phyloP scores from a whole-genome alignment of 2,113 vertebrate genomes.

The Globicephala melas region DNA sequence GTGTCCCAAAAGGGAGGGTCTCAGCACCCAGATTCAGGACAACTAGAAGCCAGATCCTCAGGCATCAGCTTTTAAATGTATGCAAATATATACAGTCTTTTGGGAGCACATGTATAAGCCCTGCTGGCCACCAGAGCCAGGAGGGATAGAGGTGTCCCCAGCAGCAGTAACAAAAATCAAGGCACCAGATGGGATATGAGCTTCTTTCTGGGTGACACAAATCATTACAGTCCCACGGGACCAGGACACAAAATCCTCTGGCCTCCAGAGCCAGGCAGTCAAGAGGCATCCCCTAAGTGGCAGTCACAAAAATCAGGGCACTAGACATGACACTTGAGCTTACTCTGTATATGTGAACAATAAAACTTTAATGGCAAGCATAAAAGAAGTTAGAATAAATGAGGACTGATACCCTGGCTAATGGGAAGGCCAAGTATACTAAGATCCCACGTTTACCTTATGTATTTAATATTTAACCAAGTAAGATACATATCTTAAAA shows the following conservation, averaged over 20 bases:
- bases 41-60: neutral
- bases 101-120: neutral
- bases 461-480: neutral
- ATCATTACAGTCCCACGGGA: neutral
- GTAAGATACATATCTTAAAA: neutral
- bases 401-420: neutral
- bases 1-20: neutral
- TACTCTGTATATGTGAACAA: neutral
- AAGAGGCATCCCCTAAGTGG: neutral
- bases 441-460: neutral
- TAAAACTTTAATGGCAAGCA: neutral
- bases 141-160: neutral
- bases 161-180: neutral
- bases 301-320: neutral
- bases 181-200: neutral
- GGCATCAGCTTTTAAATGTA: neutral
- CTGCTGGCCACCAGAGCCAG: neutral
- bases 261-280: neutral
- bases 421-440: neutral
- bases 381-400: slow-evolving; percentile 15
- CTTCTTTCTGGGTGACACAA: neutral
- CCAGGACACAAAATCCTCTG: neutral
- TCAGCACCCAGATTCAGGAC: neutral
- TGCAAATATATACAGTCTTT: neutral
- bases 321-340: neutral